Conservation (phyloP, 2,113 vertebrate genomes). For the Apteryx owenii region DNA sequence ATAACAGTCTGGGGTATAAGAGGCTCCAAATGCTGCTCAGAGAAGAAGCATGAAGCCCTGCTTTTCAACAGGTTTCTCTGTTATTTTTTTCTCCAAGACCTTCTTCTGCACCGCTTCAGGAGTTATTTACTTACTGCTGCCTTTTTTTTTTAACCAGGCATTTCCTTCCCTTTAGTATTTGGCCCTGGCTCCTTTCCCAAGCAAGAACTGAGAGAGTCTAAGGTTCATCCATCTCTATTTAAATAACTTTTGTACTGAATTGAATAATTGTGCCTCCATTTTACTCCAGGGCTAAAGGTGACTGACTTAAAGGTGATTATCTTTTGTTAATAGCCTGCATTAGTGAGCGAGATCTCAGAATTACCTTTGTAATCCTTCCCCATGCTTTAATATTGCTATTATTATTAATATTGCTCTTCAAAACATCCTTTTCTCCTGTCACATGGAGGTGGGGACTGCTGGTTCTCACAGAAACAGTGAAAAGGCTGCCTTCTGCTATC, state of each 20-base stretch:
- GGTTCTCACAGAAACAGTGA: neutral
- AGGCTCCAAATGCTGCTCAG: neutral
- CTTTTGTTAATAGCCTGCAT: slow-evolving; percentile 67
- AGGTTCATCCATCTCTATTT: slow-evolving; percentile 37
- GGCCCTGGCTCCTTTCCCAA: slow-evolving; percentile 26
- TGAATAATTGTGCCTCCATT: slow-evolving; percentile 50
- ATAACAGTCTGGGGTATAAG: neutral
- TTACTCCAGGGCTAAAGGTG: slow-evolving; percentile 60
- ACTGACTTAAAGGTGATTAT: slow-evolving; percentile 68
- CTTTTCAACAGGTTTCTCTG: neutral
- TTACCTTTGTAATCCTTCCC: slow-evolving; percentile 63
- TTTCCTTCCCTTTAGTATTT: neutral
- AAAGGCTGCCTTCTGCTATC: neutral
- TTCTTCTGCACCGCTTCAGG: neutral
- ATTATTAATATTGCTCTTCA: slow-evolving; percentile 69
- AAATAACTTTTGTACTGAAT: slow-evolving; percentile 34
- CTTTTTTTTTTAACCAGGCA: neutral
- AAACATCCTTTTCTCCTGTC: slow-evolving; percentile 45
- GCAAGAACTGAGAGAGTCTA: neutral
- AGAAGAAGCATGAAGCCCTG: neutral
- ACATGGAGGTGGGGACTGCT: neutral
- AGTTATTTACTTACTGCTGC: neutral
- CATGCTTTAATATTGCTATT: slow-evolving; percentile 68
- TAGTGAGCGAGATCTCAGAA: slow-evolving; percentile 24
- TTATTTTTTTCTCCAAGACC: neutral